phyloP scores from a whole-genome alignment of 2,113 vertebrate species.

The Talpa occidentalis region DNA sequence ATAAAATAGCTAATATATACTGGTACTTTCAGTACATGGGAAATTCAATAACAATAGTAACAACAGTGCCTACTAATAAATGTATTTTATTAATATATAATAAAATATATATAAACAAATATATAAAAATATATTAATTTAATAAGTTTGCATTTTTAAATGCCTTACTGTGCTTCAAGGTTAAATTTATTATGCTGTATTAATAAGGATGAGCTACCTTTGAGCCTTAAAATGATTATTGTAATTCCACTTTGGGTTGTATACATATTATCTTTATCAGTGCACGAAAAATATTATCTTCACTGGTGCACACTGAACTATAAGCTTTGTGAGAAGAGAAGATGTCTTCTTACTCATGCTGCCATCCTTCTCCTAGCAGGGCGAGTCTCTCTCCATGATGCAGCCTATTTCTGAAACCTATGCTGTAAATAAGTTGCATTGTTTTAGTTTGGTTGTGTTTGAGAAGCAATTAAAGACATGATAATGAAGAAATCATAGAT shows the following conservation, averaged over 20 bases:
- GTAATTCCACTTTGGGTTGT: neutral
- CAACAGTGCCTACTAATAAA: slow-evolving; percentile 17
- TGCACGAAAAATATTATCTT: neutral
- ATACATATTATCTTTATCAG: neutral
- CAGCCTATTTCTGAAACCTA: slow-evolving; percentile 6
- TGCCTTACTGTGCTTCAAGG: neutral
- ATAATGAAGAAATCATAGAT: slow-evolving; percentile 3
- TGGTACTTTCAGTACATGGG: neutral
- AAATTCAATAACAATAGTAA: neutral
- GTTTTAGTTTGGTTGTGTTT: neutral
- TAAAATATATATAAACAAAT: neutral
- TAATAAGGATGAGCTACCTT: neutral
- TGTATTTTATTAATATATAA: neutral
- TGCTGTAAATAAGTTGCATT: neutral
- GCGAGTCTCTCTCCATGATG: neutral
- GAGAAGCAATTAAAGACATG: neutral
- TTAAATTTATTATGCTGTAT: slow-evolving; percentile 1
- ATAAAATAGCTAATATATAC: neutral
- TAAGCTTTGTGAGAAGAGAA: neutral
- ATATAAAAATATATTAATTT: neutral
- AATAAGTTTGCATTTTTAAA: neutral
- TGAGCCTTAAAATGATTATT: neutral
- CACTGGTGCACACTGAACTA: neutral
- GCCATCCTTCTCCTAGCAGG: neutral
- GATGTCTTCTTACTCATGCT: neutral